Conservation (phyloP, 1,140 invertebrate species). For the Meteorus sp. region DNA sequence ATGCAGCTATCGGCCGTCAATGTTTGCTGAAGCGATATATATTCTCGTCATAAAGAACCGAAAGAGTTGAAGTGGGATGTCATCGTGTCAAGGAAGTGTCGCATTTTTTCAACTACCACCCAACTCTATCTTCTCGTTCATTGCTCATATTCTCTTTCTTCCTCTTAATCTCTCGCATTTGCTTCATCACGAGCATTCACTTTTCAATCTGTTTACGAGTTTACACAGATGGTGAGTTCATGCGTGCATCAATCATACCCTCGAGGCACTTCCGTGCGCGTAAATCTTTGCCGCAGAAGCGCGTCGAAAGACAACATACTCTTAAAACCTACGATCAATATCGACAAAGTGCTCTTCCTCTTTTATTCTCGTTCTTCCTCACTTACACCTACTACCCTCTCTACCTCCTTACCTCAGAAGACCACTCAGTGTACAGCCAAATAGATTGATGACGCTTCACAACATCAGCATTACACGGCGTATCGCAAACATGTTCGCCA, state of each 20-base stretch:
- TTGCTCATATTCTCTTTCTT: no score
- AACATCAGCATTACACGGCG: slow-evolving; percentile 30
- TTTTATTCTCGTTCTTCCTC: no score
- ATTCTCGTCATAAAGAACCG: slow-evolving; percentile 8
- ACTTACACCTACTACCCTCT: no score
- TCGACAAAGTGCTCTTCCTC: slow-evolving; percentile 8
- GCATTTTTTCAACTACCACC: neutral
- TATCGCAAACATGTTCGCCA: slow-evolving; percentile 41
- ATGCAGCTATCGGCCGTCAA: neutral
- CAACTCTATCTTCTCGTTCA: neutral
- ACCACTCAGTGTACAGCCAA: slow-evolving; percentile 51
- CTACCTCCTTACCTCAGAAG: slow-evolving; percentile 47
- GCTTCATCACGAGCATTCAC: neutral
- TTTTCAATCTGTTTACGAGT: slow-evolving; percentile 1
- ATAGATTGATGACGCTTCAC: slow-evolving; percentile 29
- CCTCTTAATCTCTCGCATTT: neutral
- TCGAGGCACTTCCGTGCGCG: neutral
- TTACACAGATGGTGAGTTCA: neutral
- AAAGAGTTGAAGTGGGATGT: neutral
- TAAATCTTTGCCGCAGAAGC: neutral
- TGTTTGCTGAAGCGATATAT: slow-evolving; percentile 15
- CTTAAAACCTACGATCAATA: neutral
- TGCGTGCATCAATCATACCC: slow-evolving; percentile 4
- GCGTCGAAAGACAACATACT: neutral
- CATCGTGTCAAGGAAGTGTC: neutral